Base-by-base conservation (phyloP, 35 echinoderm and acorn worm genomes). In the Stichopus chloronotus region DNA sequence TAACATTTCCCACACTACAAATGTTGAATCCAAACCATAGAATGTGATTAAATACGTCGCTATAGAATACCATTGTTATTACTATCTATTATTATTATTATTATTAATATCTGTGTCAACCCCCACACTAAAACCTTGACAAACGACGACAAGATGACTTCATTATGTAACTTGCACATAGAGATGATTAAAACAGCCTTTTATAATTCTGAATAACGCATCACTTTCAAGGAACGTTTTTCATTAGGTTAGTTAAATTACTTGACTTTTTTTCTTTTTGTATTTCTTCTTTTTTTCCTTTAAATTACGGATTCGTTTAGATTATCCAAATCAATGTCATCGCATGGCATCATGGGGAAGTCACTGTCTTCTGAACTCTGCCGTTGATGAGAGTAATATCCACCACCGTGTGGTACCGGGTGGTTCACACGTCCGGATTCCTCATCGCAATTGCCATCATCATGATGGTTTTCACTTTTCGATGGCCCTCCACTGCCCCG, bases 281-380 rank as follows among this genome's bases (percentile, higher is more conserved):
- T 65, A 19, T 19, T 65, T 11, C 61, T 65, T 11, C 9, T 65
- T 4, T 19, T 65, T 19, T 74, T 7, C 17, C 20, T 8, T 71
- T 61, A 89, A 71, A 89, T 71, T 6, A 89, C 87, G 3, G 87
- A 89, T 71, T 89, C 87, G 30, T 71, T 89, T 6, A 89, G 87
- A 65, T 89, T 89, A 89, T 89, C 87, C 25, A 89, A 53, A 63
- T 89, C 87, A 74, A 89, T 89, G 21, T 89, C 87, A 30, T 89
- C 87, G 71, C 87, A 89, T 53, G 57, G 65, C 87, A 89, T 71
- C 87, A 89, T 89, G 53, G 58, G 58, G 19, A 71, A 89, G 19
- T 89, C 87, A 74, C 87, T 89, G 57, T 89, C 87, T 54, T 89
- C 87, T n/a, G 87, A 89, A 19, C 65, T 74, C 23, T 89, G 57